Base-by-base conservation (phyloP, 2,797 vertebrate species). In the Esox masquinongy region DNA sequence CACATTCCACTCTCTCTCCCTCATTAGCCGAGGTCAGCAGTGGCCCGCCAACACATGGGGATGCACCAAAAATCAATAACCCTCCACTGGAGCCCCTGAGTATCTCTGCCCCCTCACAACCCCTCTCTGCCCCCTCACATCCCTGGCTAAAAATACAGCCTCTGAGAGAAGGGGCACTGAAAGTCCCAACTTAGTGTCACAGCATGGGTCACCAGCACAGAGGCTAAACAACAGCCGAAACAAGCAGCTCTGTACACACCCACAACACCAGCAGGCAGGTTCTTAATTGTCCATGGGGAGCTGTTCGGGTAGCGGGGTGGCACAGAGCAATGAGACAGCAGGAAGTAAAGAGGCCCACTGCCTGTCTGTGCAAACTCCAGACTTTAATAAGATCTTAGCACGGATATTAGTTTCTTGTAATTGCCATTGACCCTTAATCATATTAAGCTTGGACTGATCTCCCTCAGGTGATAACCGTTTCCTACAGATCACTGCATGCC, bases 21-120 rank as follows among this genome's bases (percentile, higher is more conserved):
- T 81, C 74, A 83, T 83, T 83, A 83, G 70, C 26, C 72, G 63
- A 51, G 79, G 77, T 84, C 80, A 81, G 39, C n/a, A 68, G 24
- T 22, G 69, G 50, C 74, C 75, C 56, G 64, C 72, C 74, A 75
- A 74, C 75, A 78, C 72, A 78, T 26, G 47, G 76, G 74, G 70
- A 75, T 50, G 61, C 19, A 24, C 31, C 72, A 72, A 72, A 67
- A 81, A 86, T 84, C 85, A 83, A 84, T 83, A 79, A 43, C 72
- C 31, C 68, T 74, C 66, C 56, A 78, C 75, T 49, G 29, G 17
- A 47, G 77, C 77, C 66, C 72, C 72, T 26, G 34, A 76, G 49
- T 56, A 80, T 74, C 73, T 51, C 64, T 78, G 71, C 22, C 71
- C 72, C 53, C 47, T 64, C 67, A 74, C 47, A 74, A 43, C 36